Base-by-base conservation (phyloP, 2,888 invertebrate genomes). In the Agriopis aurantiaria region DNA sequence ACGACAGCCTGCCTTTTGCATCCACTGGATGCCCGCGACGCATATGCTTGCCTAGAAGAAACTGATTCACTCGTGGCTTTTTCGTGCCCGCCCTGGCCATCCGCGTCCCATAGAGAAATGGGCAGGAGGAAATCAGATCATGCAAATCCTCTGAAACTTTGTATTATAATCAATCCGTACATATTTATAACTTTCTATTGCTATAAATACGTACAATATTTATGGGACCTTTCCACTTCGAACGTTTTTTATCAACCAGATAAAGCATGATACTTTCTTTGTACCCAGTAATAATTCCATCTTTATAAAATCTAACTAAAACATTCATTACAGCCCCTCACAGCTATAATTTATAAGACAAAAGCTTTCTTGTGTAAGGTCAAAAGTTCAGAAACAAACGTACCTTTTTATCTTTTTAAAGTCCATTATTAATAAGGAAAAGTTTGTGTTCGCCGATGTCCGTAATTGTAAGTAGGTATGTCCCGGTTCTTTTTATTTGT, bases 371-470 rank as follows among this genome's bases (percentile, higher is more conserved):
- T 66, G 69, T 69, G 68, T 71, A 71, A 74, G 66, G 69, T 68
- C 72, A 71, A 71, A 77, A 75, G 73, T 75, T 73, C 10, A 49
- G 56, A 57, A 68, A 69, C 53, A 73, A 74, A 71, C 68, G 68
- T 72, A 71, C 73, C 74, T 72, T 75, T 69, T 66, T 70, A 55
- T 65, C 72, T 72, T 76, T 72, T 73, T 69, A 67, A 73, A 70
- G 75, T 73, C 66, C 70, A 72, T 75, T 73, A 73, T 74, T 74
- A 74, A 55, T 58, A 61, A 65, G 66, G 69, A 75, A 72, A 73
- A 68, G 61, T 76, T 73, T 72, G 33, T 33, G 59, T 53, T 67
- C 60, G 51, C 68, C 60, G 45, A 68, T 67, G 65, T 49, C 68
- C 64, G 62, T 73, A 65, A 76, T 72, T 70, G 69, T 72, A 61